Evolutionary conservation across 2,113 vertebrate species (phyloP).

Genomic region (Xyrauchen texanus): DNA sequence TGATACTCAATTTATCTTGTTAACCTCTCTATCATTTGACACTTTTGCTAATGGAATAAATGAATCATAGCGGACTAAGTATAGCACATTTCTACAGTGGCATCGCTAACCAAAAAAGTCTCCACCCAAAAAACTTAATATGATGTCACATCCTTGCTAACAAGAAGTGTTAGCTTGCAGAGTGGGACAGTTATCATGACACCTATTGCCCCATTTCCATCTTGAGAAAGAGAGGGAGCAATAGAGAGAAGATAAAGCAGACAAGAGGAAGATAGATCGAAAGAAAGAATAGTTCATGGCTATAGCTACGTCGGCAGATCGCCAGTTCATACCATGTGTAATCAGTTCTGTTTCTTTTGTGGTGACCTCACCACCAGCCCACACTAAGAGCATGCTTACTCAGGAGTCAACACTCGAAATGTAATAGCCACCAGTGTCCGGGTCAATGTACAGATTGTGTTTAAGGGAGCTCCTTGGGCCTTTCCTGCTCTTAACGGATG

Average conservation of each 20-base stretch:
- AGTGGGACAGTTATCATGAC: neutral
- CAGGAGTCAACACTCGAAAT: neutral
- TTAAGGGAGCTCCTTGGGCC: conserved; percentile 25
- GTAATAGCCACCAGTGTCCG: conserved; percentile 30
- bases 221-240: conserved; percentile 5
- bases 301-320: conserved; percentile 35
- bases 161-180: conserved; percentile 7
- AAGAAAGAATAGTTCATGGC: neutral
- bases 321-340: conserved; percentile 9
- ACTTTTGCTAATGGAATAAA: no score
- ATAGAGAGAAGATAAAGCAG: neutral
- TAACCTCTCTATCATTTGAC: no score
- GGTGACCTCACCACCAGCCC: conserved; percentile 16
- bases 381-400: neutral
- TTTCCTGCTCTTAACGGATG: conserved; percentile 6
- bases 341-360: conserved; percentile 33
- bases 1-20: no score
- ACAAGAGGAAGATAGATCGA: neutral
- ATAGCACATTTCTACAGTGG: no score
- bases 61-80: no score
- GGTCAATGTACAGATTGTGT: conserved; percentile 35
- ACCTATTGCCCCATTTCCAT: neutral
- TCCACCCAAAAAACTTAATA: neutral
- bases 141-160: neutral
- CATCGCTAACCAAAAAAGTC: neutral